Percentiles rank a stretch among this genome's conserved stretches.
phyloP scores from a whole-genome alignment of 2,888 invertebrate genomes.

The Platerodrilus igneus region DNA sequence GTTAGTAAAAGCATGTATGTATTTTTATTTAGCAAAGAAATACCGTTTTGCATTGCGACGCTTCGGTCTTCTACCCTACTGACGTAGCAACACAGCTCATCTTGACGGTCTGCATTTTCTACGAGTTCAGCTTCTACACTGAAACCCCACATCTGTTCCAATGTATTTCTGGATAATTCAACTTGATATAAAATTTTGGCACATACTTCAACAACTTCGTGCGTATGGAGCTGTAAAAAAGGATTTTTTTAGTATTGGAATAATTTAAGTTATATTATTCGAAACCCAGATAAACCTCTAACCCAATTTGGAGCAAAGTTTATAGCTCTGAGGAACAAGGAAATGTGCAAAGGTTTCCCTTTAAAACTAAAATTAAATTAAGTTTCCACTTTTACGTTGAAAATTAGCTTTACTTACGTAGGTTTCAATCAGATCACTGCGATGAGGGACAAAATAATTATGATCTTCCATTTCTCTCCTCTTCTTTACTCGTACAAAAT shows the following conservation, averaged over 20 bases:
- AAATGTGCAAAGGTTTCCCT: too few relatives aligned
- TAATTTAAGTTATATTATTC: not conserved
- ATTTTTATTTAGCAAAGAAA: too few relatives aligned
- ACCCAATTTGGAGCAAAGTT: not conserved
- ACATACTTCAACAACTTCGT: constrained; percentile 93
- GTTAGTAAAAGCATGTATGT: too few relatives aligned
- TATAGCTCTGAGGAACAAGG: too few relatives aligned
- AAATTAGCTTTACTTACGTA: constrained; percentile 76
- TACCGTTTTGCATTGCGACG: constrained; percentile 94
- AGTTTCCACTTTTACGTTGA: too few relatives aligned
- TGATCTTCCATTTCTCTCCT: constrained; percentile 92
- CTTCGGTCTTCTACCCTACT: constrained; percentile 94
- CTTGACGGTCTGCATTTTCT: constrained; percentile 92
- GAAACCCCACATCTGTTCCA: constrained; percentile 97
- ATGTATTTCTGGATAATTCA: constrained; percentile 81
- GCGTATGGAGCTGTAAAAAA: constrained; percentile 73
- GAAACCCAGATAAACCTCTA: not conserved
- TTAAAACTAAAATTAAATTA: too few relatives aligned
- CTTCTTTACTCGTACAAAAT: constrained; percentile 92
- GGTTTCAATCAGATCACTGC: constrained; percentile 90
- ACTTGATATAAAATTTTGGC: constrained; percentile 96
- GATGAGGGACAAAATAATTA: constrained; percentile 93
- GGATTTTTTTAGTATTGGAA: not conserved
- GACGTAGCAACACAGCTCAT: constrained; percentile 95
- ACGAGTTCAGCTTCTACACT: constrained; percentile 96